phyloP scores from a whole-genome alignment of 2,797 vertebrate genomes.

The Galago senegalensis region DNA sequence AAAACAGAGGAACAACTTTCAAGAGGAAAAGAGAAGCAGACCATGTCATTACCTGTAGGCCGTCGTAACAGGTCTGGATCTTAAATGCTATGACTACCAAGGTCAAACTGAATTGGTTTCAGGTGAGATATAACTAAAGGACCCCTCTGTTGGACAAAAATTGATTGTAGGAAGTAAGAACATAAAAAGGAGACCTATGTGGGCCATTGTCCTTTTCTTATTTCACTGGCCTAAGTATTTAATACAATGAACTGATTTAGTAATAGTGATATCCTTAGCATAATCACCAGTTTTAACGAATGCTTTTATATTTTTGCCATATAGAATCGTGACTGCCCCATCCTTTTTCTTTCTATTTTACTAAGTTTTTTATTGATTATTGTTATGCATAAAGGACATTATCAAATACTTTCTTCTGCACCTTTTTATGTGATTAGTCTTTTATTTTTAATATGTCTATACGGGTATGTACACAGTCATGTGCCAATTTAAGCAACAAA shows the following conservation, averaged over 20 bases:
- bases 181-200: background rate
- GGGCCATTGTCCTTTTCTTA: background rate
- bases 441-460: background rate
- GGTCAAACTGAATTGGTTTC: background rate
- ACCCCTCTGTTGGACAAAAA: background rate
- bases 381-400: background rate
- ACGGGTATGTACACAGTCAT: fast-evolving
- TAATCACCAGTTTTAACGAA: background rate
- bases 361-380: background rate
- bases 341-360: background rate
- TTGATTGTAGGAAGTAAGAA: background rate
- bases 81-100: background rate
- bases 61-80: background rate
- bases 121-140: background rate
- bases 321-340: background rate
- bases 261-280: background rate
- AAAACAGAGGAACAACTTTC: background rate
- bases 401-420: background rate
- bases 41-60: background rate
- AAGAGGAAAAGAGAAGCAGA: background rate
- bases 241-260: background rate
- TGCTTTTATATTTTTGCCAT: background rate
- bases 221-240: background rate
- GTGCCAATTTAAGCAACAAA: background rate
- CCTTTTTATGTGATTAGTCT: background rate